Evolutionary conservation across 1,140 invertebrate genomes (phyloP), one percentile per base, ranked within the genome.

Genomic region (Gryllus bimaculatus): DNA sequence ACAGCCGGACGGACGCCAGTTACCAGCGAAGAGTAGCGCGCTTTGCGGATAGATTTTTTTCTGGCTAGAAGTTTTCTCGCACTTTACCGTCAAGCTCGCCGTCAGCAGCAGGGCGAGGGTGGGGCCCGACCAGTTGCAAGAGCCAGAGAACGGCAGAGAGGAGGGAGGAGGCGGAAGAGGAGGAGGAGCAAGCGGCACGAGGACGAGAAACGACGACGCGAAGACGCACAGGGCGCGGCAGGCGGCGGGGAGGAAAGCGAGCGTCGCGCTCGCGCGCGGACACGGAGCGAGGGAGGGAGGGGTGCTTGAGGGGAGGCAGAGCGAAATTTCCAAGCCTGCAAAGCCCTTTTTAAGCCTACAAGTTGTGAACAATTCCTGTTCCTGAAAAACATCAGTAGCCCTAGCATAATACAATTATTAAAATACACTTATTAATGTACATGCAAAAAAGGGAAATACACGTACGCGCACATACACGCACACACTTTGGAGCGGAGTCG

Each of bases 331-430:
- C 54, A 66, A 66, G 18, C 54, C 54, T 66, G 54, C 54, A 66
- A 66, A 66, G 54, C 54, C 54, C 54, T 66, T 66, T 66, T 66
- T 66, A 66, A 66, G 54, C 54, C 54, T 66, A 66, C 54, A 66
- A 66, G 54, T 66, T 66, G 54, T 18, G 54, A 66, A 66, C 54
- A 66, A 66, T 66, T 66, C 54, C 54, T 66, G 54, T 66, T 66
- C 54, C 54, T 66, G 54, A 66, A 66, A 66, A 66, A 66, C 54
- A 66, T 66, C 54, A 66, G 54, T 66, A 66, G 54, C 54, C 54
- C 54, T 66, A 66, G 54, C 54, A 66, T 66, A 66, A 66, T 66
- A 66, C 54, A 66, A 66, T 66, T 66, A 66, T 66, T 66, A 66
- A 66, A 66, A 66, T 66, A 66, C 54, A 66, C 54, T 66, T 66